Evolutionary conservation across 2,888 invertebrate genomes (phyloP), one percentile per base, ranked within the genome.

Genomic region (Cyrtodaria siliqua): DNA sequence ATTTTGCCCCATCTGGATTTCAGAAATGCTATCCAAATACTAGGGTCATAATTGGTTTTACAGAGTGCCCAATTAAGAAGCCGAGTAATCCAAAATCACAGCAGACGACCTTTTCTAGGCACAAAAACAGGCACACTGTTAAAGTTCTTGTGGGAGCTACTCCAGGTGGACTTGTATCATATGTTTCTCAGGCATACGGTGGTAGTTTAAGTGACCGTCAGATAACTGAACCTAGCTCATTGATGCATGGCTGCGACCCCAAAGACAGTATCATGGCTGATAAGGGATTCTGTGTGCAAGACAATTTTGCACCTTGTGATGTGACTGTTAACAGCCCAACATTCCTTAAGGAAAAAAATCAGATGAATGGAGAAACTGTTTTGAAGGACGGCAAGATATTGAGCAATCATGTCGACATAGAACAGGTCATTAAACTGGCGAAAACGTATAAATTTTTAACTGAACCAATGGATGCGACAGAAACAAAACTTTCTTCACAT

Each of bases 121-220:
- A 84, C 52, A 86, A 86, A 60, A 86, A 87, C 50, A 59, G 83
- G 18, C 85, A 86, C 27, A 86, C 86, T 18, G 71, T 83, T 1
- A 87, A 86, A 72, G 61, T 79, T 1, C 59, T 83, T 14, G 62
- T 63, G 18, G 85, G 84, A 8, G 20, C 52, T 14, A 76, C 81
- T 24, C 84, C 87, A 33, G 85, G 83, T 52, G 86, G 86, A 4
- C 55, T 84, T 3, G 67, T 75, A 2, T 71, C 76, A 9, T 85
- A 70, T 66, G 49, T 85, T 16, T 84, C 85, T 12, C 47, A 56
- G 24, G 69, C 78, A 12, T 87, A 83, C 75, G 84, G 82, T 16
- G 86, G 86, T 18, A 82, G 78, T 18, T 75, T 82, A 1, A 86
- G 85, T 71, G 86, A 86, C 23, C 38, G 76, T 9, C 76, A 82